A percentile compares a stretch with the other conserved stretches of the same genome.
phyloP scores from a whole-genome alignment of 1,140 invertebrate genomes.

The Hetaerina americana region DNA sequence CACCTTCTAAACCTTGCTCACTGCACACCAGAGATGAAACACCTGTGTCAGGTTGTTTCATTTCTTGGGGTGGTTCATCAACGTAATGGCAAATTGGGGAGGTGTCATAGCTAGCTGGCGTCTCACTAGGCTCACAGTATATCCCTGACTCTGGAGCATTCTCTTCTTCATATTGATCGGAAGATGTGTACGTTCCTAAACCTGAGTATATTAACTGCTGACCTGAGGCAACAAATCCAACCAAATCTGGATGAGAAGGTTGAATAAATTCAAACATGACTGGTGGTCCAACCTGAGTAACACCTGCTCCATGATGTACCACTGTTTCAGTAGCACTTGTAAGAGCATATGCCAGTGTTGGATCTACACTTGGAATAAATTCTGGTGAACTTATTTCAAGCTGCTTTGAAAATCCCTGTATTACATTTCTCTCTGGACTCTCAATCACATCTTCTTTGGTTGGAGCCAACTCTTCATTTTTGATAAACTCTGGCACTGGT shows the following conservation, averaged over 20 bases:
- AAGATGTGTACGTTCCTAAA: constrained; percentile 24
- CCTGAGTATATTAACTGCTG: constrained; percentile 29
- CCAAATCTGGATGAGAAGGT: constrained; percentile 32
- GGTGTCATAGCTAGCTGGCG: background rate
- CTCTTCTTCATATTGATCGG: constrained; percentile 8
- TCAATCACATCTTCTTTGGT: background rate
- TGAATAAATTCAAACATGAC: constrained; percentile 32
- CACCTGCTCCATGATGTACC: constrained; percentile 11
- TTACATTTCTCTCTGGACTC: background rate
- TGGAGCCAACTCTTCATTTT: background rate
- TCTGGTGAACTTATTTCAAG: background rate
- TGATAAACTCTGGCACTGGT: background rate
- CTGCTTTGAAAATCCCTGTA: background rate
- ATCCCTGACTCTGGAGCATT: constrained; percentile 4
- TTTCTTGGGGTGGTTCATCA: background rate
- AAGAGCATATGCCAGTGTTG: background rate
- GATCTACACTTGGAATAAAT: background rate
- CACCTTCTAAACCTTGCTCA: background rate
- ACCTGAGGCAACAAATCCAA: constrained; percentile 36
- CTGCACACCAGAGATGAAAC: background rate
- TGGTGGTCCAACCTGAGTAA: constrained; percentile 12
- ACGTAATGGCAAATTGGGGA: background rate
- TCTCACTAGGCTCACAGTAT: constrained; percentile 6
- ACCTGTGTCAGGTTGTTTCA: background rate
- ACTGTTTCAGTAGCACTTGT: background rate